Evolutionary conservation across 2,113 vertebrate species (phyloP).

Genomic region (Maccullochella peelii): DNA sequence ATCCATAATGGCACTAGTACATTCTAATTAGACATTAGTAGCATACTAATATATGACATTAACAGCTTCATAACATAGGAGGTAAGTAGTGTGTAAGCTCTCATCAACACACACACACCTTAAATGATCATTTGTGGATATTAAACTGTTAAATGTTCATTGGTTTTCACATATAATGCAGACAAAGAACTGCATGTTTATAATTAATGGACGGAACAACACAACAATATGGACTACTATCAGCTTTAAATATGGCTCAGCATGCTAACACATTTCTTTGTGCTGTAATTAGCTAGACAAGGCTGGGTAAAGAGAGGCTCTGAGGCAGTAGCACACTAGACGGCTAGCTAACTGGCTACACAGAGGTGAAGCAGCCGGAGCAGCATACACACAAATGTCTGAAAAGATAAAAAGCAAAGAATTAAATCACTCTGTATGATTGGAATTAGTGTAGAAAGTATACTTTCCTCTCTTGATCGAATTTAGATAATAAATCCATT

Average conservation of each 20-base stretch:
- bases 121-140: too few species aligned
- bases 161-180: not conserved
- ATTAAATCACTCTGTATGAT: not conserved
- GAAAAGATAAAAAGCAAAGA: not conserved
- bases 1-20: too few species aligned
- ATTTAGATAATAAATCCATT: not conserved
- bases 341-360: not conserved
- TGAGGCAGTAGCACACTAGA: not conserved
- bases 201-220: not conserved
- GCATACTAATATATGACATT: too few species aligned
- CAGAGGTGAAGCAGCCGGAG: not conserved
- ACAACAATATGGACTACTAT: not conserved
- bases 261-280: not conserved
- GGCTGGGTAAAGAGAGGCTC: not conserved
- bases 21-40: too few species aligned
- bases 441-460: not conserved
- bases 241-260: not conserved
- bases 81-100: not conserved
- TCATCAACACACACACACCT: not conserved
- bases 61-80: too few species aligned
- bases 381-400: not conserved
- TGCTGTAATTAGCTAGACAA: not conserved
- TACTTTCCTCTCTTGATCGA: not conserved
- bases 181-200: not conserved
- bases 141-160: not conserved